Percentiles rank a stretch among this genome's conserved stretches.
phyloP scores from a whole-genome alignment of 2,113 vertebrate genomes.

The Loxodonta africana region DNA sequence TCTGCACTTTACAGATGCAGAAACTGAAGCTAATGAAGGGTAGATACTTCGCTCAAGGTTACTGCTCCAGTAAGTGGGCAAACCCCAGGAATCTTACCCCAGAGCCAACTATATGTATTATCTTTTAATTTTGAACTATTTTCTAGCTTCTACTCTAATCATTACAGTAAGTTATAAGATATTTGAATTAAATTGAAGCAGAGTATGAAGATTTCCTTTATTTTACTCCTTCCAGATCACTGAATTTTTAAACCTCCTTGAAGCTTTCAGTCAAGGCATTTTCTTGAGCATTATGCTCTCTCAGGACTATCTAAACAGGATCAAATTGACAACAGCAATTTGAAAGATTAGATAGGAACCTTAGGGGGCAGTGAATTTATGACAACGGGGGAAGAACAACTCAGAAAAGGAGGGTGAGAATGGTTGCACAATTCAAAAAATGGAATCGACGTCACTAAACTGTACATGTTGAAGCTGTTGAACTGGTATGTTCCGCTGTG shows the following conservation, averaged over 20 bases:
- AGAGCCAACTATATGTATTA: background rate
- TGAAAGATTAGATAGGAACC: too few relatives aligned
- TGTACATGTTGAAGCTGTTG: background rate
- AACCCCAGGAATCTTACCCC: background rate
- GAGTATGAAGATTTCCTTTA: background rate
- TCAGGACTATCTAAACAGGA: too few relatives aligned
- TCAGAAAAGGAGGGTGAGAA: too few relatives aligned
- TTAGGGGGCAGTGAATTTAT: too few relatives aligned
- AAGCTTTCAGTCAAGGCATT: constrained; percentile 25
- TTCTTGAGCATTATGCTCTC: background rate
- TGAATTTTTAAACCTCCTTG: constrained; percentile 45
- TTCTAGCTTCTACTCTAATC: constrained; percentile 11
- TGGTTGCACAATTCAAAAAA: too few relatives aligned
- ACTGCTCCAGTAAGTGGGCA: constrained; percentile 1
- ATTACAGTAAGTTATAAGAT: constrained; percentile 23
- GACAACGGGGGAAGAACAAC: too few relatives aligned
- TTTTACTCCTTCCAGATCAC: constrained; percentile 16
- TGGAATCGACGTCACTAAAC: too few relatives aligned
- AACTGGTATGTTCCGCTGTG: background rate
- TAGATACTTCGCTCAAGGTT: background rate
- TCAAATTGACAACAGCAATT: too few relatives aligned
- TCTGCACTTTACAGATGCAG: background rate
- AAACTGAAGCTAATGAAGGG: background rate
- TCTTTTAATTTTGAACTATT: constrained; percentile 32
- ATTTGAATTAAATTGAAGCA: constrained; percentile 30